A percentile compares a stretch with the other conserved stretches of the same genome.
phyloP scores from a whole-genome alignment of 2,797 vertebrate species.

The Spinus pinus region DNA sequence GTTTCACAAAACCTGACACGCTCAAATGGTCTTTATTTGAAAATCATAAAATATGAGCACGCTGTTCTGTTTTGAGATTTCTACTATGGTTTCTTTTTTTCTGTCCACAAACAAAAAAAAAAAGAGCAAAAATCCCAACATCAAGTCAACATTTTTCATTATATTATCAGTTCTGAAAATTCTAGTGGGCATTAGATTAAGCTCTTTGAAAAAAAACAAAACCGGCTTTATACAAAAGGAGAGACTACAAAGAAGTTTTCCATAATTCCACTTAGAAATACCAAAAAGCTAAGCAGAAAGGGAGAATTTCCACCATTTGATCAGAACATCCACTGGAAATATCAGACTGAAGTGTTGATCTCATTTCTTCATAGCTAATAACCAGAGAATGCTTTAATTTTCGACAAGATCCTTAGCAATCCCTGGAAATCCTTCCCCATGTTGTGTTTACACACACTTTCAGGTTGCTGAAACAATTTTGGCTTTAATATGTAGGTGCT shows the following conservation, averaged over 20 bases:
- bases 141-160: background rate
- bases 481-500: background rate
- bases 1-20: background rate
- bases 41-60: background rate
- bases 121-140: background rate
- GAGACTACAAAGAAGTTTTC: background rate
- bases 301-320: background rate
- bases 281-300: background rate
- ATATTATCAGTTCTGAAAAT: background rate
- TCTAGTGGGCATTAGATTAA: background rate
- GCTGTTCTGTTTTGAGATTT: background rate
- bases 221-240: background rate
- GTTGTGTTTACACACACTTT: background rate
- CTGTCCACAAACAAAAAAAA: background rate
- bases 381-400: background rate
- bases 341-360: background rate
- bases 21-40: background rate
- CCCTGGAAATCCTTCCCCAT: background rate
- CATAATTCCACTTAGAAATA: background rate
- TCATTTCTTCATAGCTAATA: background rate
- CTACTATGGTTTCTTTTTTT: background rate
- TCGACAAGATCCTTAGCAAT: background rate
- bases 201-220: background rate
- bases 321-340: background rate
- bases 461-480: background rate